A percentile compares a stretch with the other conserved stretches of the same genome.
Evolutionary conservation across 2,113 vertebrate species (phyloP).

Genomic region (Saguinus imperator): DNA sequence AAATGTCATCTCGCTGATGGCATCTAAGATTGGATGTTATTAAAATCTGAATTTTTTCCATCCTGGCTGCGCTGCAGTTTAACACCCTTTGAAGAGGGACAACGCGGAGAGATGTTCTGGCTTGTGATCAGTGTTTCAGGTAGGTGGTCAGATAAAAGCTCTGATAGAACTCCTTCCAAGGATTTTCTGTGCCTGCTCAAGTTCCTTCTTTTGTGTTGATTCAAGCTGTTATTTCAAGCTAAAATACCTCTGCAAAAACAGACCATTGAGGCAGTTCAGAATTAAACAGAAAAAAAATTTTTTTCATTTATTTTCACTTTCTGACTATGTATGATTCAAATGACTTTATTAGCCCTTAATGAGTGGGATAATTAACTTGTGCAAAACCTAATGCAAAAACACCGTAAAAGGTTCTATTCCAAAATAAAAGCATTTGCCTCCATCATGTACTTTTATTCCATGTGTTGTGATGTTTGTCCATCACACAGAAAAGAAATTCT

Average conservation of each 20-base stretch:
- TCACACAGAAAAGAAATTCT: neutral
- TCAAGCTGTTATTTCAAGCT: slow-evolving; percentile 45
- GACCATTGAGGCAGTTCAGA: neutral
- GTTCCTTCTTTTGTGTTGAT: slow-evolving; percentile 51
- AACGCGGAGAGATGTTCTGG: neutral
- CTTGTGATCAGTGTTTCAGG: slow-evolving; percentile 39
- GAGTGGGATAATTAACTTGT: neutral
- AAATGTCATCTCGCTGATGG: slow-evolving; percentile 41
- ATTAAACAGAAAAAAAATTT: neutral
- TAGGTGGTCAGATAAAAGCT: slow-evolving; percentile 49
- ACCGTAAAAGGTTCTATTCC: neutral
- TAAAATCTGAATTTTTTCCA: slow-evolving; percentile 56
- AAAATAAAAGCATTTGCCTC: neutral
- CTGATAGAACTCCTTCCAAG: slow-evolving; percentile 51
- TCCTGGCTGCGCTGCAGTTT: slow-evolving; percentile 3
- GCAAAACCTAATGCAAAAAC: neutral
- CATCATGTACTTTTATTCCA: neutral
- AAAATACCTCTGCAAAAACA: slow-evolving; percentile 41
- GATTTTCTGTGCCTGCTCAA: slow-evolving; percentile 31
- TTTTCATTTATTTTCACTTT: slow-evolving; percentile 38
- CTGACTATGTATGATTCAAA: neutral
- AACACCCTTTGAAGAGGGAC: slow-evolving; percentile 47
- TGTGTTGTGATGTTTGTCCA: neutral
- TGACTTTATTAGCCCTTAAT: neutral
- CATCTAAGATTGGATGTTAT: slow-evolving; percentile 51